Evolutionary conservation across 2,888 invertebrate species (phyloP), one percentile per base, ranked within the genome.

Genomic region (Pachliopta kotzebuea): DNA sequence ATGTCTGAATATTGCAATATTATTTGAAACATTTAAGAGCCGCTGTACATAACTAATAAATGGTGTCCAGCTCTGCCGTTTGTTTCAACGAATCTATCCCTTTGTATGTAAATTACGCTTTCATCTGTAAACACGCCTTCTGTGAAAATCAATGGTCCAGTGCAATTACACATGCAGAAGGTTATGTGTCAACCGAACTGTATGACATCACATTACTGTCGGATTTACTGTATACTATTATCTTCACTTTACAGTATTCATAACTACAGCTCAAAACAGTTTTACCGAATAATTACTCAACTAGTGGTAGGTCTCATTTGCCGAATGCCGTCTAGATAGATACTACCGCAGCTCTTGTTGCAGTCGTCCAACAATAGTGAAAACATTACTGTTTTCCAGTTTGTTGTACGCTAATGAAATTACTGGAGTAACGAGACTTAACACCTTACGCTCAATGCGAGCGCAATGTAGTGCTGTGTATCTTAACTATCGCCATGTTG

Each of bases 31-130:
- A 71, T 42, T 67, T 66, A 59, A 24, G 63, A 62, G 71, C 74
- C 75, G 61, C 68, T 23, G 57, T n/a, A 66, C 64, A 20, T 63
- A 62, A 69, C 71, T 72, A 76, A 75, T 76, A 73, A 72, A 75
- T 83, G 80, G 81, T 80, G 85, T 84, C 74, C 76, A 74, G 71
- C 74, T 79, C 79, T 77, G 68, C 70, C 68, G 70, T 74, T 77
- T 77, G 77, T 75, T 76, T 70, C 66, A 69, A 62, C 67, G 67
- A 67, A 55, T 66, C 58, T 74, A 74, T 72, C 76, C 78, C 76
- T 81, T 80, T 82, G 71, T 70, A 69, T 66, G 67, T 62, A 67
- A 70, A 69, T 67, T 62, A 56, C 59, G 56, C 65, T 59, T 62
- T 56, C 61, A 64, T 56, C 61, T 63, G 57, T 60, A 55, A 62